Evolutionary conservation across 2,888 invertebrate genomes (phyloP).

Genomic region (Drosophila mimetica): DNA sequence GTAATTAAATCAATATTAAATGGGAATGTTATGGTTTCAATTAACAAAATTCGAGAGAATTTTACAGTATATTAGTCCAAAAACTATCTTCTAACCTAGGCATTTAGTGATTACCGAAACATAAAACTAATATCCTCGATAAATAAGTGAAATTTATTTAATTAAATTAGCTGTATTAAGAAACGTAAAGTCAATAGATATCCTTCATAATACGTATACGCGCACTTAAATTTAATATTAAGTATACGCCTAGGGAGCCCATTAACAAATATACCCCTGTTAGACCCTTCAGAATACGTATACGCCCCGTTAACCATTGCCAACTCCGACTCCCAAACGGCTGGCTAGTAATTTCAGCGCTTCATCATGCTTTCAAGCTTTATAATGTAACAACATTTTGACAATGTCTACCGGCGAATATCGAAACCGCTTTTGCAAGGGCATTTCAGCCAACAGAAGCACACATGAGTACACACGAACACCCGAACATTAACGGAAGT

Average conservation of each 20-base stretch:
- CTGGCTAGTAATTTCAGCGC: constrained; percentile 2
- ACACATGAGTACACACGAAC: constrained; percentile 29
- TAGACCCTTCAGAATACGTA: constrained; percentile 1
- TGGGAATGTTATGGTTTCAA: background rate
- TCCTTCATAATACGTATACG: background rate
- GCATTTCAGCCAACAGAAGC: constrained; percentile 30
- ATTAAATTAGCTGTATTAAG: no score
- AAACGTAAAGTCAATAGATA: no score
- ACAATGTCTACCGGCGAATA: constrained; percentile 2
- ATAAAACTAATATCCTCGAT: no score
- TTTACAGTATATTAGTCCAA: no score
- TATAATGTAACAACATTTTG: constrained; percentile 9
- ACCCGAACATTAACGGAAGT: constrained; percentile 28
- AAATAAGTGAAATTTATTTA: background rate
- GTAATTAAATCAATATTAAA: background rate
- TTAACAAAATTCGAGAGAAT: no score
- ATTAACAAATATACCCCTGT: background rate
- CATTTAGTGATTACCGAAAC: no score
- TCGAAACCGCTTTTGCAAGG: constrained; percentile 38
- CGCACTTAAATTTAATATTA: background rate
- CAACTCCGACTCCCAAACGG: background rate
- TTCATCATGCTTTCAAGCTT: constrained; percentile 9
- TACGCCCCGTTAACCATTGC: constrained; percentile 2
- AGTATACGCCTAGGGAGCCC: background rate
- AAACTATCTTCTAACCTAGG: no score